Evolutionary conservation across 2,113 vertebrate species (phyloP).

Genomic region (cattle (Bos taurus)): ARS-UCD2.0 NC_037338.1:47666501-47667000

Average conservation of each 20-base stretch:
- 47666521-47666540: slow-evolving; percentile 6
- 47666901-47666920: not conserved
- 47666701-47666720: not conserved
- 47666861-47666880: not conserved
- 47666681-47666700: not conserved
- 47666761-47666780: not conserved
- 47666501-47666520: not conserved
- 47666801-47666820: not conserved
- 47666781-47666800: not conserved
- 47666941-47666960: not conserved
- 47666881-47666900: not conserved
- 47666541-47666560: not conserved
- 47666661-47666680: not conserved
- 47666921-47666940: not conserved
- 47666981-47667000: not conserved
- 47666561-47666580: not conserved
- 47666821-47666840: not conserved
- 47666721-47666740: not conserved
- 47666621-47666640: not conserved
- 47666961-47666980: not conserved
- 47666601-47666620: not conserved
- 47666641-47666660: not conserved
- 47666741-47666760: not conserved
- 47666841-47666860: not conserved
- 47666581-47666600: not conserved